Conservation (phyloP, 2,113 vertebrate species). For the Phocoena phocoena region DNA sequence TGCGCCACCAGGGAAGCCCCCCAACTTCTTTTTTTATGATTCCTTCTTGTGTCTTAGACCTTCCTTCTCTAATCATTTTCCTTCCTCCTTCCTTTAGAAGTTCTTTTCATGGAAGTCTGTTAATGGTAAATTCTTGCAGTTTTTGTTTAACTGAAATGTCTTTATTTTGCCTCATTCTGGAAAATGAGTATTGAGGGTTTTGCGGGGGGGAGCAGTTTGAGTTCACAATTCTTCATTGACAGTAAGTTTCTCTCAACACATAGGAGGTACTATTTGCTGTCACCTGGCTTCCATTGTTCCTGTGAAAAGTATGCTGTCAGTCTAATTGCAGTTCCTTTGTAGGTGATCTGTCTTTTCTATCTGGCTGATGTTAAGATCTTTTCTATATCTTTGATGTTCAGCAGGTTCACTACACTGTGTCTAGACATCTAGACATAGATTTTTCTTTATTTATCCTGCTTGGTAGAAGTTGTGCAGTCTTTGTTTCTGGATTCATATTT, state of each 20-base stretch:
- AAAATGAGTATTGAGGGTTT: not conserved
- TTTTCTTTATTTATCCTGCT: not conserved
- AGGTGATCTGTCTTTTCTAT: not conserved
- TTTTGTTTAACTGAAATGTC: not conserved
- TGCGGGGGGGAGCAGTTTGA: not conserved
- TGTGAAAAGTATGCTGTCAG: not conserved
- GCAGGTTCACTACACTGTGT: not conserved
- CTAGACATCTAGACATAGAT: not conserved
- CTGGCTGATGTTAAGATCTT: not conserved
- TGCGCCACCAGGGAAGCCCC: too few species aligned
- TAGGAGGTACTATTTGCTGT: not conserved
- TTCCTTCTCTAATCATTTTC: not conserved
- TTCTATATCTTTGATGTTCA: not conserved
- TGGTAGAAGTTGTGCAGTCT: not conserved
- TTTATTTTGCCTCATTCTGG: not conserved
- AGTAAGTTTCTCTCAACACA: not conserved
- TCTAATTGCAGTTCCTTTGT: not conserved
- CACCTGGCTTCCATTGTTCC: not conserved
- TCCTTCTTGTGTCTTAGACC: not conserved
- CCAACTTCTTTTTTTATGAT: too few species aligned
- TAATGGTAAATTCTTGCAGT: not conserved
- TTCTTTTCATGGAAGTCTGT: not conserved
- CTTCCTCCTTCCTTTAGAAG: not conserved
- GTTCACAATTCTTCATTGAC: not conserved
- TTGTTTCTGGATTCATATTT: not conserved